phyloP scores from a whole-genome alignment of 1,140 invertebrate genomes.

The Zaprionus nigranus region DNA sequence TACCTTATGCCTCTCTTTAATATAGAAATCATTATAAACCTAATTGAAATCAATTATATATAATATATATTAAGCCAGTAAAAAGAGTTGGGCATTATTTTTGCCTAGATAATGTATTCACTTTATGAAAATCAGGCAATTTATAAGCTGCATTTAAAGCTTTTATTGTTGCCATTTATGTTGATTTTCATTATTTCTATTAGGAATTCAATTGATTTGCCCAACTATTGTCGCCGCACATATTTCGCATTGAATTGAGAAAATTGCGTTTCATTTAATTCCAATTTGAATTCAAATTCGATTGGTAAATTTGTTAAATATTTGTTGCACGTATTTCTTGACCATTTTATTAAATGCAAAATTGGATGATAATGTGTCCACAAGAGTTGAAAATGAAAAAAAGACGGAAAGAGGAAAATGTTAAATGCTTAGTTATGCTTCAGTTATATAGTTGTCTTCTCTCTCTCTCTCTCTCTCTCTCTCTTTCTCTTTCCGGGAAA shows the following conservation, averaged over 20 bases:
- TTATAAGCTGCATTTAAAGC: neutral
- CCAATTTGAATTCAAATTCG: neutral
- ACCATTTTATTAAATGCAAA: neutral
- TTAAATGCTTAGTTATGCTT: too few relatives aligned
- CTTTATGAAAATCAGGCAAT: neutral
- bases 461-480: too few relatives aligned
- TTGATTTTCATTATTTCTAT: conserved; percentile 1
- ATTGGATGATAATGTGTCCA: neutral
- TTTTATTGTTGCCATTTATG: neutral
- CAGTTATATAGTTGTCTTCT: too few relatives aligned
- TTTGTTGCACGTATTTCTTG: neutral
- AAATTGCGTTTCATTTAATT: neutral
- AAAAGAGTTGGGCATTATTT: neutral
- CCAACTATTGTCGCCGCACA: neutral
- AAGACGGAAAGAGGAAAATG: neutral
- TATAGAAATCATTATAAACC: too few relatives aligned
- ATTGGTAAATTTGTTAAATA: too few relatives aligned
- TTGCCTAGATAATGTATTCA: neutral
- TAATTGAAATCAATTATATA: neutral
- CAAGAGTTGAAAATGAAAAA: neutral
- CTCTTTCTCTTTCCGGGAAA: too few relatives aligned
- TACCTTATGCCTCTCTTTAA: too few relatives aligned
- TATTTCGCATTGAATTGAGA: neutral
- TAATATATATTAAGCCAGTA: neutral
- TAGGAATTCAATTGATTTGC: conserved; percentile 1